phyloP scores from a whole-genome alignment of 2,797 vertebrate species.

The Catharus ustulatus region DNA sequence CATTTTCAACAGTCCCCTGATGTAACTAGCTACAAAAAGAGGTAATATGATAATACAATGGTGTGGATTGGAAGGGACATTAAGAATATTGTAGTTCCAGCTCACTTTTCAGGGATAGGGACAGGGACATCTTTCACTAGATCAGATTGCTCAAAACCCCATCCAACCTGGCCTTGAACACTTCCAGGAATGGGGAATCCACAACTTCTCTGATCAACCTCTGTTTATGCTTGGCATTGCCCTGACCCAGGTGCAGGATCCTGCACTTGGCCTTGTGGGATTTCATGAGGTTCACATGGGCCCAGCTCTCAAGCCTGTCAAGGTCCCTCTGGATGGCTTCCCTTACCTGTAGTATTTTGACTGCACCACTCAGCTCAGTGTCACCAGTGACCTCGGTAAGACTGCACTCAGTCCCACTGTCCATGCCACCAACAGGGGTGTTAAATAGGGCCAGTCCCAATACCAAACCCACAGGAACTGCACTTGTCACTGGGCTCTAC shows the following conservation, averaged over 20 bases:
- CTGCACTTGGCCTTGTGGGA: not conserved
- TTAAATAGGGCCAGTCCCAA: not conserved
- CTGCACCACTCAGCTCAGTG: rapidly evolving
- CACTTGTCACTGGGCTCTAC: not conserved
- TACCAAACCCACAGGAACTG: not conserved
- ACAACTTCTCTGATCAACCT: not conserved
- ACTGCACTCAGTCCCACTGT: not conserved
- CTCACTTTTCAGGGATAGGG: not conserved
- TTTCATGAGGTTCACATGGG: not conserved
- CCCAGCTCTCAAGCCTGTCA: not conserved
- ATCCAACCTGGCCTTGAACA: not conserved
- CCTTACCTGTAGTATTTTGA: rapidly evolving
- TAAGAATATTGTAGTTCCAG: not conserved
- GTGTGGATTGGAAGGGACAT: not conserved
- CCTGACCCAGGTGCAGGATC: not conserved
- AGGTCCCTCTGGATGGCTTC: not conserved
- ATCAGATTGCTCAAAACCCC: not conserved
- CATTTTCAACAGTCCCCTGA: not conserved
- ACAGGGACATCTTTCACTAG: not conserved
- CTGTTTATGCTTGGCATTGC: not conserved
- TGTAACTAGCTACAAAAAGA: not conserved
- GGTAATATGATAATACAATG: not conserved
- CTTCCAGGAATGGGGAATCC: not conserved
- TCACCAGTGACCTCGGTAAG: not conserved
- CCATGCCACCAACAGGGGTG: rapidly evolving